phyloP scores from a whole-genome alignment of 2,113 vertebrate genomes.

The Phaethornis superciliosus region DNA sequence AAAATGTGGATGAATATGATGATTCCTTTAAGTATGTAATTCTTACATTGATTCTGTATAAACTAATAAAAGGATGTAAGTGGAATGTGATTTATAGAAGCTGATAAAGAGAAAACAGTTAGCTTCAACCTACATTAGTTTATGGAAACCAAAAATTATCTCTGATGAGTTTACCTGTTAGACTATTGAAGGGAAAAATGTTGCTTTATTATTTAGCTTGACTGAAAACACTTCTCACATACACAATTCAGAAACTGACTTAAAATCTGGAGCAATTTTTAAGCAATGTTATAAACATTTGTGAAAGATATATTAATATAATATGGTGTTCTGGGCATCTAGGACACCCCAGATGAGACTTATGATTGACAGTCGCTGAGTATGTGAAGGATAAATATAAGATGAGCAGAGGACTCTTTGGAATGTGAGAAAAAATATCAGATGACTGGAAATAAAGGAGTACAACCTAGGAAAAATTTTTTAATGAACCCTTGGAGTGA shows the following conservation, averaged over 20 bases:
- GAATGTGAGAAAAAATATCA: not conserved
- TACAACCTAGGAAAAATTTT: not conserved
- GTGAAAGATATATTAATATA: not conserved
- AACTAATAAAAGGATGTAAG: not conserved
- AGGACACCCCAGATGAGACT: not conserved
- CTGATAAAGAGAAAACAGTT: not conserved
- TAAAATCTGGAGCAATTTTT: not conserved
- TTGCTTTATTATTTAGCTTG: not conserved
- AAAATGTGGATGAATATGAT: not conserved
- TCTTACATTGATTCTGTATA: not conserved
- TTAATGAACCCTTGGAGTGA: not conserved
- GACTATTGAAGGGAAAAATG: not conserved
- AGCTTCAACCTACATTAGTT: not conserved
- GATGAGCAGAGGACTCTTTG: not conserved
- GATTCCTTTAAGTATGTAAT: not conserved
- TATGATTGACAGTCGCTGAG: not conserved
- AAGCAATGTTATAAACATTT: not conserved
- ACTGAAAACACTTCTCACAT: not conserved
- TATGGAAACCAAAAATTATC: not conserved
- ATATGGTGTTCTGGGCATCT: not conserved
- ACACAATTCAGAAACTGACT: not conserved
- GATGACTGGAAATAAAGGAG: not conserved
- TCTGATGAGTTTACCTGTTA: not conserved
- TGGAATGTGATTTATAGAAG: not conserved
- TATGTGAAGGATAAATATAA: not conserved